A percentile compares a stretch with the other conserved stretches of the same genome.
These are phyloP conservation scores for Pandion haliaetus DNA, from an alignment of 2,113 vertebrate species.

Conservation along the genomic window DNA sequence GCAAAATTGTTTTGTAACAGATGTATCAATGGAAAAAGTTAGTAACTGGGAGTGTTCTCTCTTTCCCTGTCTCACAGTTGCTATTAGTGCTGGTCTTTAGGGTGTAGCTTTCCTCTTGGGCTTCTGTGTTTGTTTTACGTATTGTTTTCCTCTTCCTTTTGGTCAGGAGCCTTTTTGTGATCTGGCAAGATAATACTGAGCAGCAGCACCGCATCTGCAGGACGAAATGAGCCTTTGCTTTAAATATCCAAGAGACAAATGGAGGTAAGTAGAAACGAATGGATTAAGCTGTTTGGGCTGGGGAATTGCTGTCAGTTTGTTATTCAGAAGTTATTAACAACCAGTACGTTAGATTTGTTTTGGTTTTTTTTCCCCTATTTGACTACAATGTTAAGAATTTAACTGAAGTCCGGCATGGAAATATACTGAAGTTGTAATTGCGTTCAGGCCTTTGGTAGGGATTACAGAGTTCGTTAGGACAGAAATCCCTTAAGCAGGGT, in stretches of 20 bases:
- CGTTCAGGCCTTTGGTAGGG: not conserved
- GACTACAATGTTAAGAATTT: not conserved
- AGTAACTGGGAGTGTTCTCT: slow-evolving; percentile 64
- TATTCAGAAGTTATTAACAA: not conserved
- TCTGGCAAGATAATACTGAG: slow-evolving; percentile 1
- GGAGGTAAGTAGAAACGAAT: slow-evolving; percentile 55
- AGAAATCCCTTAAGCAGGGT: not conserved
- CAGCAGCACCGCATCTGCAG: not conserved
- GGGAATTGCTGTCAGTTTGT: not conserved
- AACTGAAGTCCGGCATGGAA: not conserved
- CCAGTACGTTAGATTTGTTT: not conserved
- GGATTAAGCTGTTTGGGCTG: not conserved
- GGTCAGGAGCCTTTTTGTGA: slow-evolving; percentile 39
- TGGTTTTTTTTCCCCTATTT: fast-evolving
- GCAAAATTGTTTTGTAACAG: slow-evolving; percentile 30
- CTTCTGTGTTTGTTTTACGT: slow-evolving; percentile 61
- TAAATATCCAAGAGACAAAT: slow-evolving; percentile 41
- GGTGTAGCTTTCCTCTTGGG: slow-evolving; percentile 71
- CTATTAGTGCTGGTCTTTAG: slow-evolving; percentile 55
- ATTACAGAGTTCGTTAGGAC: not conserved
- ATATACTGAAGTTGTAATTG: not conserved
- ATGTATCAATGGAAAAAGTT: slow-evolving; percentile 69
- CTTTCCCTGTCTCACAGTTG: not conserved
- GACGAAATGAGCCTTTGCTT: slow-evolving; percentile 57
- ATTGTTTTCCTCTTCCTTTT: slow-evolving; percentile 61